Percentiles rank a stretch among this genome's conserved stretches.
These are phyloP conservation scores for Mionectes olivaceus DNA, from an alignment of 2,797 vertebrate genomes.

Conservation along the genomic window DNA sequence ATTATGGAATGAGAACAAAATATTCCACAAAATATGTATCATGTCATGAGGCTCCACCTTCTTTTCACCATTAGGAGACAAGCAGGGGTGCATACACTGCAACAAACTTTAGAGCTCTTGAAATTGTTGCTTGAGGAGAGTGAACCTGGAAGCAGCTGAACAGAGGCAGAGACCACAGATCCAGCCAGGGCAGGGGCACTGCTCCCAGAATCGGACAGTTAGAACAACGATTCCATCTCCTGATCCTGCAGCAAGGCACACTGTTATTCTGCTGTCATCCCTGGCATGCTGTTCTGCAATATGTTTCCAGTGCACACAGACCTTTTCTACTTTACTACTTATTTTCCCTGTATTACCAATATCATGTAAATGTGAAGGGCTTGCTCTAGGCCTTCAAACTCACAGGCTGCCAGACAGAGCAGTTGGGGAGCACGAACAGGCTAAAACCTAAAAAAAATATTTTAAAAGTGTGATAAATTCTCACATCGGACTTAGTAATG, in stretches of 20 bases:
- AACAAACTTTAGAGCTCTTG: accelerated
- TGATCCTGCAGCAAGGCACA: too few species aligned
- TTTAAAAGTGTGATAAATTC: neutral
- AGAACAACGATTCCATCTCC: neutral
- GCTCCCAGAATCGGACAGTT: neutral
- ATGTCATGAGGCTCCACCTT: accelerated
- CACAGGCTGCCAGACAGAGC: neutral
- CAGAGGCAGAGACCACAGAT: neutral
- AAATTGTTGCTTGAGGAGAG: neutral
- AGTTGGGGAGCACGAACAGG: neutral
- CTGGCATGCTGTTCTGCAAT: neutral
- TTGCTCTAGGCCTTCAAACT: neutral
- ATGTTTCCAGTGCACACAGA: neutral
- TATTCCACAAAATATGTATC: accelerated
- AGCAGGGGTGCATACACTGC: neutral
- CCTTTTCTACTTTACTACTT: neutral
- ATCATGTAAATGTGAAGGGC: neutral
- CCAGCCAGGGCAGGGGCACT: accelerated
- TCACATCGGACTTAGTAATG: neutral
- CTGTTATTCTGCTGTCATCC: neutral
- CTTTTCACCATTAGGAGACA: neutral
- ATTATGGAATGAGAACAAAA: neutral
- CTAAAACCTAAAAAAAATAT: neutral
- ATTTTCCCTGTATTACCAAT: neutral
- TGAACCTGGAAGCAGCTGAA: neutral